phyloP scores from a whole-genome alignment of 2,888 invertebrate species.

The Trissonchulus sp. region DNA sequence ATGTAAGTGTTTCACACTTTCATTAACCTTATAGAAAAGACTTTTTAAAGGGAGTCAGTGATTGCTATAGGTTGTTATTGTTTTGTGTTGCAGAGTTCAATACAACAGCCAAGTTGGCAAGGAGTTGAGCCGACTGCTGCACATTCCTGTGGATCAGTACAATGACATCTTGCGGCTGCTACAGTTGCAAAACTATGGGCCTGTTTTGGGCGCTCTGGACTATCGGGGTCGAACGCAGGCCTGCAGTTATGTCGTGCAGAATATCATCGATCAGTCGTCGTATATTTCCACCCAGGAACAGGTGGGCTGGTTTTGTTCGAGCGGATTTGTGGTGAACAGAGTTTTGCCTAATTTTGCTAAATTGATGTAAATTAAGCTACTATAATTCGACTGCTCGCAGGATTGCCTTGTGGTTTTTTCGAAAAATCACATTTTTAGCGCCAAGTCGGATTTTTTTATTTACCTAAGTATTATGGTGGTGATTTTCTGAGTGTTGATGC shows the following conservation, averaged over 20 bases:
- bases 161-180: constrained; percentile 81
- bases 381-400: too few relatives aligned
- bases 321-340: not conserved
- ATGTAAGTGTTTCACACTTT: too few relatives aligned
- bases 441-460: too few relatives aligned
- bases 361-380: too few relatives aligned
- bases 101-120: constrained; percentile 77
- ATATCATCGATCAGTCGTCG: constrained; percentile 78
- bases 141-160: constrained; percentile 89
- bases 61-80: too few relatives aligned
- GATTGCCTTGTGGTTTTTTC: too few relatives aligned
- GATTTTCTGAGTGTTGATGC: too few relatives aligned
- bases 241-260: constrained; percentile 79
- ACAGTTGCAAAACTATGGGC: constrained; percentile 76
- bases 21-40: too few relatives aligned
- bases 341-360: not conserved
- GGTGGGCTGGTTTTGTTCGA: constrained; percentile 57
- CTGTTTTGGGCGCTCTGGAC: constrained; percentile 77
- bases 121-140: constrained; percentile 83
- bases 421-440: too few relatives aligned
- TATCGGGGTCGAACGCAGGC: constrained; percentile 72
- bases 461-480: too few relatives aligned
- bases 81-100: constrained; percentile 62
- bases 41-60: too few relatives aligned
- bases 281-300: constrained; percentile 78